Evolutionary conservation across 2,113 vertebrate genomes (phyloP).

Genomic region (Bothrops jararaca): DNA sequence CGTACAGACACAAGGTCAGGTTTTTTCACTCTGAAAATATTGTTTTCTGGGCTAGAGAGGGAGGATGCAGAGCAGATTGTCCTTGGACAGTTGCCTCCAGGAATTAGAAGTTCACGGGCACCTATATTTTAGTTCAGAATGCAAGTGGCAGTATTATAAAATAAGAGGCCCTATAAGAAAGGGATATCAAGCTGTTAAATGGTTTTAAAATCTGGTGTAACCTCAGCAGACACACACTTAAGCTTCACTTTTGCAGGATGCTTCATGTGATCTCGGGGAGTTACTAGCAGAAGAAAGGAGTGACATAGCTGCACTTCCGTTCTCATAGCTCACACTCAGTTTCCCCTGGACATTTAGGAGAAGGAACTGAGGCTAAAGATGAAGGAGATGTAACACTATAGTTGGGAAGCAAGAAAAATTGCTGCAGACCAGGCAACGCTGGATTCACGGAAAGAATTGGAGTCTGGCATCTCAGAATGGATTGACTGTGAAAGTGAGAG

Average conservation of each 20-base stretch:
- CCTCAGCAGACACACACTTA: no score
- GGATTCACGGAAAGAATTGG: not conserved
- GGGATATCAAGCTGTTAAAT: not conserved
- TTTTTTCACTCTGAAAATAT: accelerated
- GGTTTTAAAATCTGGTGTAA: not conserved
- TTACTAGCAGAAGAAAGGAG: not conserved
- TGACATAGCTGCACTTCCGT: not conserved
- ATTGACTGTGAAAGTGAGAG: not conserved
- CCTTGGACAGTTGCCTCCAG: not conserved
- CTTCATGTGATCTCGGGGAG: not conserved
- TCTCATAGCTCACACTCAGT: not conserved
- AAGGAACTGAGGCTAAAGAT: not conserved
- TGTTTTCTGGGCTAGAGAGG: not conserved
- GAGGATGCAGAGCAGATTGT: not conserved
- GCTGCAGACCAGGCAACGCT: not conserved
- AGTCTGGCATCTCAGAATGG: not conserved
- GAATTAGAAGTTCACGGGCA: not conserved
- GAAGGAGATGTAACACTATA: not conserved
- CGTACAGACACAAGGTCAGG: not conserved
- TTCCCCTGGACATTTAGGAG: not conserved
- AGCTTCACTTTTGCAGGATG: not conserved
- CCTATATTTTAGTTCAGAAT: not conserved
- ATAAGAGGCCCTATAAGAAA: not conserved
- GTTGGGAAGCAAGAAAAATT: not conserved
- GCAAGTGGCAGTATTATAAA: not conserved